Base-by-base conservation (phyloP, 2,113 vertebrate genomes). In the Colius striatus region DNA sequence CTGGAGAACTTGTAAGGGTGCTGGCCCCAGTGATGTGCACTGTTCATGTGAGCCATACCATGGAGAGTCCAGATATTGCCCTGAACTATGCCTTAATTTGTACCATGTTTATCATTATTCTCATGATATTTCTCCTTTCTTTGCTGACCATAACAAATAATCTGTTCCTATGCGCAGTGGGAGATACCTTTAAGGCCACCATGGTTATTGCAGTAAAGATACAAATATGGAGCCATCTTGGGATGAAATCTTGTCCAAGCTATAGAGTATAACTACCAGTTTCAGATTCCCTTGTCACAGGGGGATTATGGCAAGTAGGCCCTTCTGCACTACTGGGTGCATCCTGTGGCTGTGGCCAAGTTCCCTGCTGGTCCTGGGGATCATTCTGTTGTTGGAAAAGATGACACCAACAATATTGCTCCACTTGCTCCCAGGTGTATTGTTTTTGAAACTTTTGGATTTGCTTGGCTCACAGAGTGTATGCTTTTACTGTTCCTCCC, bases 161-260 rank as follows among this genome's bases (percentile, higher is more conserved):
- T 48, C 18, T 74, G 6, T 58, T 84, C 7, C n/a, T 16, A 0
- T 4, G 3, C 48, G 68, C 11, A 53, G 9, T 8, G 18, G 3
- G 22, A 48, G 38, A n/a, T 53, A 3, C 25, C 21, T 51, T 43
- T 30, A 63, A 57, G 67, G 22, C 29, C 13, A 0, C 1, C 8
- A 3, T 12, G 27, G 34, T n/a, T 67, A 18, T 30, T 66, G 60
- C 67, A 54, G 2, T 48, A 18, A 77, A 60, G 16, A 3, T 36
- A 36, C 22, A 47, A 26, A 23, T 19, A 11, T 23, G 55, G 36
- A 41, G 53, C 30, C 21, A 15, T 5, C n/a, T 36, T 36, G 66
- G 25, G 30, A 17, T 80, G 43, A 5, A 25, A 41, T 23, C 70
- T 21, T 26, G 18, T 11, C 34, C 41, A 43, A 60, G 10, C 16